These are phyloP conservation scores for Gallinago solitaria DNA, from an alignment of 2,797 vertebrate species.

Conservation along the genomic window DNA sequence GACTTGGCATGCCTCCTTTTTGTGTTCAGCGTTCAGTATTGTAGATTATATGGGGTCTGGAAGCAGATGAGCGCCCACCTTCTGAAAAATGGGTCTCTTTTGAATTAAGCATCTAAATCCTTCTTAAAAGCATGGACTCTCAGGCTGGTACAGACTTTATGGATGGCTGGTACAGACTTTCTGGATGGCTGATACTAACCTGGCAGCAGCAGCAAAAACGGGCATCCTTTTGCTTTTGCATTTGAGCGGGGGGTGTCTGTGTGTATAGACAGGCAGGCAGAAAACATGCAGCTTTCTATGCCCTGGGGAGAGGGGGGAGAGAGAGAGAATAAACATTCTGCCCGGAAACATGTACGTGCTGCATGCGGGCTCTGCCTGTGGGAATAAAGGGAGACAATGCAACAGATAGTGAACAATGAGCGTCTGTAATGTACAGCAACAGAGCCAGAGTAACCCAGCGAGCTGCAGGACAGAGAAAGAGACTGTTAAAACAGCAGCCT, in stretches of 20 bases:
- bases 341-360: constrained; percentile 8
- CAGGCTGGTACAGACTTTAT: not conserved
- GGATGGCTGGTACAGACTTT: not conserved
- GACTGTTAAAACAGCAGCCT: constrained; percentile 36
- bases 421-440: not conserved
- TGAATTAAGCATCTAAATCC: not conserved
- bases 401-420: constrained; percentile 34
- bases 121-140: not conserved
- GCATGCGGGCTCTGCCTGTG: not conserved
- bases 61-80: not conserved
- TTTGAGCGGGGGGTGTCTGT: not conserved
- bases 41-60: not conserved
- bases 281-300: not conserved
- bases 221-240: not conserved
- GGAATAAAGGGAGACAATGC: constrained; percentile 39
- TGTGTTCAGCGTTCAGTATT: no score
- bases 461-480: not conserved
- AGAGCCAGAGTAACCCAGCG: constrained; percentile 10
- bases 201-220: not conserved
- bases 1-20: not conserved
- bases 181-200: not conserved
- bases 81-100: not conserved
- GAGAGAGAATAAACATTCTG: not conserved
- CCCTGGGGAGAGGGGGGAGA: not conserved
- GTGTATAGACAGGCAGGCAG: not conserved